phyloP scores from a whole-genome alignment of 2,888 invertebrate genomes.

The Galerucella pusilla region DNA sequence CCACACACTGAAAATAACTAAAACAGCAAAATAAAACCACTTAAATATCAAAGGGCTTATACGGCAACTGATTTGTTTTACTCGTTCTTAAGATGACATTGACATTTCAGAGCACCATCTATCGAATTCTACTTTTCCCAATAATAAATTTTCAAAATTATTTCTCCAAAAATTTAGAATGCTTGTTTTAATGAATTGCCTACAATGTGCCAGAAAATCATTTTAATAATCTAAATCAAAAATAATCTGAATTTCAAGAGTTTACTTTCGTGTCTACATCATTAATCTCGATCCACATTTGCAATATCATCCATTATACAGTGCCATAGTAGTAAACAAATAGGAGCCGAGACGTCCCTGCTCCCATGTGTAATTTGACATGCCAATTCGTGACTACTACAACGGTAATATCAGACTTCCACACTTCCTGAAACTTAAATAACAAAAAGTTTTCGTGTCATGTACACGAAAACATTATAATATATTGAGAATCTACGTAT shows the following conservation, averaged over 20 bases:
- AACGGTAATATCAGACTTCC: conserved; percentile 37
- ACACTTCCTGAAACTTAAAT: conserved; percentile 39
- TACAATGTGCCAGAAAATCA: no score
- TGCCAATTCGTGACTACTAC: conserved; percentile 40
- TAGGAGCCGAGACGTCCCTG: conserved; percentile 7
- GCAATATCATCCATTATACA: neutral
- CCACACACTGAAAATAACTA: no score
- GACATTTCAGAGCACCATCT: no score
- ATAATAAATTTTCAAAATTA: no score
- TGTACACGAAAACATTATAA: neutral
- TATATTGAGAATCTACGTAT: neutral
- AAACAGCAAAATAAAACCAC: no score
- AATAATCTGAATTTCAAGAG: neutral
- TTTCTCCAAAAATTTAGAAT: no score
- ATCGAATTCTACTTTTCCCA: no score
- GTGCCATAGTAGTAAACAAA: neutral
- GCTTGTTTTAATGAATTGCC: no score
- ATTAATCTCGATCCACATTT: neutral
- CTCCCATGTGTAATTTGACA: conserved; percentile 34
- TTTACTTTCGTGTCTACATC: neutral
- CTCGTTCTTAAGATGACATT: no score
- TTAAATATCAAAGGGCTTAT: no score
- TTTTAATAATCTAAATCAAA: neutral
- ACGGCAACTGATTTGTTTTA: no score
- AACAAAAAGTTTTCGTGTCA: conserved; percentile 29